Base-by-base conservation (phyloP, 2,113 vertebrate genomes). In the Lanius collurio region DNA sequence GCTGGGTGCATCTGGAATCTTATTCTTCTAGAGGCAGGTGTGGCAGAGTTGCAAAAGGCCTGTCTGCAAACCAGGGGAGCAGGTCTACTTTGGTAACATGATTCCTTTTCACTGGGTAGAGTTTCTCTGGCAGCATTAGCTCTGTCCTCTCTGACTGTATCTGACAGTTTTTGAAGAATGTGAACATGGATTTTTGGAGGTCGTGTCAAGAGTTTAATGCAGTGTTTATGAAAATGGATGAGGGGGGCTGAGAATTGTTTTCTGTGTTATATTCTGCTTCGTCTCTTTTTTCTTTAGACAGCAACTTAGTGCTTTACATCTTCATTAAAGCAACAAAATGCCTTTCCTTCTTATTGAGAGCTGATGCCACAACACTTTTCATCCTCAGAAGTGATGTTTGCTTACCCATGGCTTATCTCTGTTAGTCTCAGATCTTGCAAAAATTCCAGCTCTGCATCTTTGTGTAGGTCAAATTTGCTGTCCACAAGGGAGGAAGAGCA, bases 171-270 rank as follows among this genome's bases (percentile, higher is more conserved):
- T 82, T 94, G 89, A 95, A 81, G 83, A 50, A 93, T 87, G 80
- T 21, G 93, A 89, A 91, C 81, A 52, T 79, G 89, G 89, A 76
- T 93, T 96, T 97, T 96, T 96, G 81, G 84, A 96, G 95, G 87
- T 93, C 84, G 4, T 85, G 82, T 89, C 89, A 87, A 87, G 93
- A 94, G 78, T 89, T 95, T 73, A 94, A 93, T 46, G 78, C 47
- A 77, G 27, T 41, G 50, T 91, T 96, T 94, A 95, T 94, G 91
- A 94, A 95, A 95, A 95, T 52, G 63, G 59, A 93, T 85, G 94
- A 89, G 24, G 33, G 31, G 65, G 46, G 33, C 76, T 80, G 89
- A 83, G 81, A 83, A 85, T 75, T 93, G 91, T 87, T 93, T 94
- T 65, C 52, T 75, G 67, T 78, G 41, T 82, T 85, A 69, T 69